Conservation (phyloP, 1,140 invertebrate species). For the Macrostomum lignano region DNA sequence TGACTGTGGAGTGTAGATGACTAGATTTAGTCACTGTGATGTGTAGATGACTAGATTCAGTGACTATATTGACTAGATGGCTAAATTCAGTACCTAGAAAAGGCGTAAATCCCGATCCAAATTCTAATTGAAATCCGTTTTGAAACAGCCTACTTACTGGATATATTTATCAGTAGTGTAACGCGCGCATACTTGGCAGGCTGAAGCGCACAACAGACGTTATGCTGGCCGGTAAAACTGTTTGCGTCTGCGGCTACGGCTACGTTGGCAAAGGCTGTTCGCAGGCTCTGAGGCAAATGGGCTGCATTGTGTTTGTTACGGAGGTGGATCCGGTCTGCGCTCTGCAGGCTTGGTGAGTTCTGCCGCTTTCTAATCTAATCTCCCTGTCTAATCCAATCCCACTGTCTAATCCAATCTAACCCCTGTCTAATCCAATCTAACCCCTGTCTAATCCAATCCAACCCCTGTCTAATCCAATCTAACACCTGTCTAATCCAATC, state of each 20-base stretch:
- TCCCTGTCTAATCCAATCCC: background rate
- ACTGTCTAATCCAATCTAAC: too few species aligned
- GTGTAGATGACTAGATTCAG: too few species aligned
- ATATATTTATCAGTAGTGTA: slow-evolving; percentile 5
- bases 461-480: too few species aligned
- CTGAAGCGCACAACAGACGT: slow-evolving; percentile 78
- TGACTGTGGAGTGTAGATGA: too few species aligned
- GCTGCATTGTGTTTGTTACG: slow-evolving; percentile 70
- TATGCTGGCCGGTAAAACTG: slow-evolving; percentile 91
- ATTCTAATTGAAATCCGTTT: too few species aligned
- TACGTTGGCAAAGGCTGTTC: slow-evolving; percentile 91
- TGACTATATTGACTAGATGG: too few species aligned
- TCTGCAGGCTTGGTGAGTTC: slow-evolving; percentile 57
- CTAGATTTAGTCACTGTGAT: too few species aligned
- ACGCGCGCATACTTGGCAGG: slow-evolving; percentile 26
- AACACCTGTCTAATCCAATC: too few species aligned
- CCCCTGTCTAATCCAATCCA: too few species aligned
- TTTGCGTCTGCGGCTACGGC: slow-evolving; percentile 79
- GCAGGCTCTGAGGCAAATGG: slow-evolving; percentile 67
- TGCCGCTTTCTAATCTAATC: background rate
- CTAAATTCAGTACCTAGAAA: too few species aligned
- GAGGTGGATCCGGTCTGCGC: slow-evolving; percentile 96
- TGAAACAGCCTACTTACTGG: background rate
- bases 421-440: too few species aligned
- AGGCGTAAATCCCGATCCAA: too few species aligned